Percentiles rank a stretch among this genome's conserved stretches.
phyloP scores from a whole-genome alignment of 2,113 vertebrate species.

The Taxidea taxus region DNA sequence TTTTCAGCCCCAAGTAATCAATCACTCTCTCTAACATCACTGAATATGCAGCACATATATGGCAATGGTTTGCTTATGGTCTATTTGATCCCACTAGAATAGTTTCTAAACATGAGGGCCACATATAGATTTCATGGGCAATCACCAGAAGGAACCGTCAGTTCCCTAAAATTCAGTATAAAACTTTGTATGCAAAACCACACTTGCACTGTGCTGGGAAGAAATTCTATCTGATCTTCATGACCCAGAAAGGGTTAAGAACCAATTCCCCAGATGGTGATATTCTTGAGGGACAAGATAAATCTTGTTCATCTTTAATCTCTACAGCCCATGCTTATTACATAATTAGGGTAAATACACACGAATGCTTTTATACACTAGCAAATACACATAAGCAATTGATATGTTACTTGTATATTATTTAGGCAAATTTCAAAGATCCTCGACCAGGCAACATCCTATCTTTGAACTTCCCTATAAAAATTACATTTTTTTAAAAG shows the following conservation, averaged over 20 bases:
- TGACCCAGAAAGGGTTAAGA: background rate
- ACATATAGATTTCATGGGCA: background rate
- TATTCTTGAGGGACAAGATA: background rate
- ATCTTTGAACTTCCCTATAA: background rate
- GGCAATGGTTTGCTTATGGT: background rate
- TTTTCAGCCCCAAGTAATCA: background rate
- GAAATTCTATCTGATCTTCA: background rate
- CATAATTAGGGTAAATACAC: background rate
- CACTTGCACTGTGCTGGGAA: background rate
- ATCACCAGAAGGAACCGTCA: background rate
- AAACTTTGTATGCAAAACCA: background rate
- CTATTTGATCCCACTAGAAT: background rate
- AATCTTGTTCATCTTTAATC: background rate
- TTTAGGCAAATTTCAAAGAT: slow-evolving; percentile 9
- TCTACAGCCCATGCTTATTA: background rate
- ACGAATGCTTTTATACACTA: background rate
- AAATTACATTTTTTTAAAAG: background rate
- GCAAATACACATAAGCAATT: background rate
- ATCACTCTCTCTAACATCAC: background rate
- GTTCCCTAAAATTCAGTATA: slow-evolving; percentile 4
- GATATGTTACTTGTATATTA: background rate
- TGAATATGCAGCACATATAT: background rate
- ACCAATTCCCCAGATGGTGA: background rate
- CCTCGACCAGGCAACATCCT: background rate
- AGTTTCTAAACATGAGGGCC: background rate